A percentile compares a stretch with the other conserved stretches of the same genome.
These are phyloP conservation scores for Brachionus paranguensis DNA, from an alignment of 1,140 invertebrate species.

Conservation along the genomic window DNA sequence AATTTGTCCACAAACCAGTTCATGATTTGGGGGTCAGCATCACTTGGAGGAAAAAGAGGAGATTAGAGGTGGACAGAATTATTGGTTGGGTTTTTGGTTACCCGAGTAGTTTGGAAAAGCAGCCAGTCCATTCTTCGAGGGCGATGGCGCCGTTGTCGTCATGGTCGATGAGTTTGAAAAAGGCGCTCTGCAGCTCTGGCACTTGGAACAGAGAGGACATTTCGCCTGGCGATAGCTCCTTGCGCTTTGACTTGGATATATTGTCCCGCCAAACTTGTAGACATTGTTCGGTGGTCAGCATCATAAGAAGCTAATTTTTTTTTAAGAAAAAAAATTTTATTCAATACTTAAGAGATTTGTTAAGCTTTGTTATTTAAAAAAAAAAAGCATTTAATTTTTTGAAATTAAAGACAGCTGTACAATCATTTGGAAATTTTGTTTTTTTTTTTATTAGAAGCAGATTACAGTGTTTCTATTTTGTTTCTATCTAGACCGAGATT, in stretches of 20 bases:
- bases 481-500: not conserved
- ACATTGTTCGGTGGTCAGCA: not conserved
- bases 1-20: conserved; percentile 40
- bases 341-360: not conserved
- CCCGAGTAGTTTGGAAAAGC: conserved; percentile 26
- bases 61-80: not conserved
- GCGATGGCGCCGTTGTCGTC: conserved; percentile 1
- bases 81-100: not conserved
- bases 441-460: not conserved
- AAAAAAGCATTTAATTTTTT: not conserved
- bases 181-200: not conserved
- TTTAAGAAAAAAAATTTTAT: no score
- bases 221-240: conserved; percentile 2
- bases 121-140: conserved; percentile 37
- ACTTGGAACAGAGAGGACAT: not conserved
- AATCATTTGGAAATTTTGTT: not conserved
- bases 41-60: not conserved
- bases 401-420: not conserved
- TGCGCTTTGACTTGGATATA: not conserved
- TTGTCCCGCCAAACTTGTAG: not conserved
- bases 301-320: not conserved
- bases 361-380: not conserved
- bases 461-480: not conserved
- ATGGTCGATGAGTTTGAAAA: conserved; percentile 28
- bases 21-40: conserved; percentile 21